These are phyloP conservation scores for Hedychridium roseum DNA, from an alignment of 2,888 invertebrate genomes.

Conservation along the genomic window DNA sequence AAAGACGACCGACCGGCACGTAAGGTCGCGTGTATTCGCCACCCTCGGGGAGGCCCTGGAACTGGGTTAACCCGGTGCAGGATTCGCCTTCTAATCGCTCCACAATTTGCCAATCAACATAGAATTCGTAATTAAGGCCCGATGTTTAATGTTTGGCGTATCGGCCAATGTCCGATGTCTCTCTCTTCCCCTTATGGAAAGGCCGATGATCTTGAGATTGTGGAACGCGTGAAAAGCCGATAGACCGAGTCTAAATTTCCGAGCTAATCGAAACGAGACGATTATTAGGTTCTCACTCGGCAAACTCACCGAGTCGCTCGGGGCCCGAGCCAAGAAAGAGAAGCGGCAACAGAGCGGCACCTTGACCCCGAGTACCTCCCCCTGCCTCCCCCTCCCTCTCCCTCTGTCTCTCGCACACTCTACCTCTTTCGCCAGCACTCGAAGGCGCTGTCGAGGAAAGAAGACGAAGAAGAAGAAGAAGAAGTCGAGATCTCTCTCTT, in stretches of 20 bases:
- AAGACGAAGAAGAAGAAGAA: conserved; percentile 10
- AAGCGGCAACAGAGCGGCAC: conserved; percentile 31
- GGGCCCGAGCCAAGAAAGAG: conserved; percentile 22
- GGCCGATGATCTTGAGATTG: conserved; percentile 6
- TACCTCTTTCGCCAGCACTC: not conserved
- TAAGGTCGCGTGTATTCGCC: conserved; percentile 52
- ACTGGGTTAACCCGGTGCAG: conserved; percentile 37
- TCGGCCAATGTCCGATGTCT: too few relatives aligned
- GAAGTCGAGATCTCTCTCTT: conserved; percentile 17
- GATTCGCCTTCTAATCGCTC: conserved; percentile 27
- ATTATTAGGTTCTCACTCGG: conserved; percentile 2
- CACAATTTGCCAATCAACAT: too few relatives aligned
- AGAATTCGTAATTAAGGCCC: conserved; percentile 26
- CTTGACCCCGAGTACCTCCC: conserved; percentile 27
- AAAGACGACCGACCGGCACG: conserved; percentile 51
- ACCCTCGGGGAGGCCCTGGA: conserved; percentile 22
- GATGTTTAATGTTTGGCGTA: conserved; percentile 12
- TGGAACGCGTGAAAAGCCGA: not conserved
- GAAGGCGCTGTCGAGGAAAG: conserved; percentile 9
- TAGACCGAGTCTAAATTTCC: not conserved
- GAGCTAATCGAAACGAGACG: conserved; percentile 1
- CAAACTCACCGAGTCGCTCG: not conserved
- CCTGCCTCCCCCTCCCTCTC: not conserved
- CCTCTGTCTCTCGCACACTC: not conserved
- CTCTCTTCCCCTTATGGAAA: too few relatives aligned